Base-by-base conservation (phyloP, 2,113 vertebrate species). In the Sterrhoptilus dennistouni region DNA sequence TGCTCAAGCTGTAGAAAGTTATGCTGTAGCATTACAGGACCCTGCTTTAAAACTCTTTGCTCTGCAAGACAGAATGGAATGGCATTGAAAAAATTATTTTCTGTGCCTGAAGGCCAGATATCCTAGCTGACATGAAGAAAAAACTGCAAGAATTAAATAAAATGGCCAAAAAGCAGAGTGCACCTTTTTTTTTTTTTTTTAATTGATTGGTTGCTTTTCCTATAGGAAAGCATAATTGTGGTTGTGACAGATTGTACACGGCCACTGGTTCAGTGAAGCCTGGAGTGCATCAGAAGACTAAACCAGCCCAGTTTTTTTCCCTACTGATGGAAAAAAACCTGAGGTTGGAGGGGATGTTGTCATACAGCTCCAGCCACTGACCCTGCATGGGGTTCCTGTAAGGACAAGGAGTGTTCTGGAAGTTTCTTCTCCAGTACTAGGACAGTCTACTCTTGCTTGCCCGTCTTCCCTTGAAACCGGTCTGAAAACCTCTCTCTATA, bases 351-450 rank as follows among this genome's bases (percentile, higher is more conserved):
- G 2, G 4, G 5, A 36, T 27, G 38, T 14, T 45, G 4, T 52
- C 19, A 24, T 23, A 44, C 1, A 1, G 4, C 29, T 84, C 21
- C 3, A 16, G 22, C 18, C 53, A 68, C 47, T 66, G 47, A 50
- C 31, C 18, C 25, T 72, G 23, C 33, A n/a, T 0, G 0, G 8
- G 3, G 2, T 29, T 50, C 31, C 45, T 65, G 6, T 5, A 1
- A 23, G 31, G 25, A n/a, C 3, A 27, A 28, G 20, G 20, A 77
- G 11, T 18, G 2, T 2, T 45, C 27, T 47, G n/a, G 6, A 75
- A 2, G 14, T 63, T 85, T 85, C 35, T 50, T 60, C 31, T 52
- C 29, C 54, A 8, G 6, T 29, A 17, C 28, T 60, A 28, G 45
- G 31, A 25, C 31, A 74, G 18, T 11, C 52, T n/a, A 13, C 3